Conservation (phyloP, 1,140 invertebrate genomes). For the Polyergus mexicanus region DNA sequence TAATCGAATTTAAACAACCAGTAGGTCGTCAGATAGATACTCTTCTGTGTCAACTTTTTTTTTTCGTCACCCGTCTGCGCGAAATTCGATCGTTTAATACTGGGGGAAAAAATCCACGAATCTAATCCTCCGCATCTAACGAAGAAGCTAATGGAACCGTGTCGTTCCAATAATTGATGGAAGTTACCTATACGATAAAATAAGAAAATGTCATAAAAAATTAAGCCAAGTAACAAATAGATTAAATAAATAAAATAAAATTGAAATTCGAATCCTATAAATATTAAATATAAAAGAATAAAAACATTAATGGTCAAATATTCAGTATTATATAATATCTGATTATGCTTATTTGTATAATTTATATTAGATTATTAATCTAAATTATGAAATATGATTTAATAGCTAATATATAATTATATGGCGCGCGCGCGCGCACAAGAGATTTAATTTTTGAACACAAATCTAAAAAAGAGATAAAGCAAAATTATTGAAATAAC, state of each 20-base stretch:
- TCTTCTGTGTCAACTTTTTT: slow-evolving; percentile 17
- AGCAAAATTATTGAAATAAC: slow-evolving; percentile 24
- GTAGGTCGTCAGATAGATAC: too few species aligned
- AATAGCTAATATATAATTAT: not conserved
- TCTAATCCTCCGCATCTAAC: not conserved
- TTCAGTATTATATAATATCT: not conserved
- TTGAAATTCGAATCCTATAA: not conserved
- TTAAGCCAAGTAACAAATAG: not conserved
- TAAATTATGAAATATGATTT: not conserved
- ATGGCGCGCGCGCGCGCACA: not conserved
- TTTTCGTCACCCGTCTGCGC: slow-evolving; percentile 11
- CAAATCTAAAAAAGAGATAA: not conserved
- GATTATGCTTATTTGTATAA: slow-evolving; percentile 26
- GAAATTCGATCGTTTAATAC: slow-evolving; percentile 45
- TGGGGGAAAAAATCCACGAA: not conserved
- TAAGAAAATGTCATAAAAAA: not conserved
- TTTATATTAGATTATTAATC: slow-evolving; percentile 23
- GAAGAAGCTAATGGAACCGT: slow-evolving; percentile 32
- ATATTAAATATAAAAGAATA: not conserved
- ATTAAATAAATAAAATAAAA: not conserved
- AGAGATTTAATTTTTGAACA: slow-evolving; percentile 1
- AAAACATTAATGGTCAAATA: not conserved
- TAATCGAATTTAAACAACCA: not conserved
- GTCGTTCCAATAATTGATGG: slow-evolving; percentile 23
- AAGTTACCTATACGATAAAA: not conserved